A percentile compares a stretch with the other conserved stretches of the same genome.
These are phyloP conservation scores for Lepidocolaptes lacrymiger DNA, from an alignment of 2,797 vertebrate species.

Conservation along the genomic window DNA sequence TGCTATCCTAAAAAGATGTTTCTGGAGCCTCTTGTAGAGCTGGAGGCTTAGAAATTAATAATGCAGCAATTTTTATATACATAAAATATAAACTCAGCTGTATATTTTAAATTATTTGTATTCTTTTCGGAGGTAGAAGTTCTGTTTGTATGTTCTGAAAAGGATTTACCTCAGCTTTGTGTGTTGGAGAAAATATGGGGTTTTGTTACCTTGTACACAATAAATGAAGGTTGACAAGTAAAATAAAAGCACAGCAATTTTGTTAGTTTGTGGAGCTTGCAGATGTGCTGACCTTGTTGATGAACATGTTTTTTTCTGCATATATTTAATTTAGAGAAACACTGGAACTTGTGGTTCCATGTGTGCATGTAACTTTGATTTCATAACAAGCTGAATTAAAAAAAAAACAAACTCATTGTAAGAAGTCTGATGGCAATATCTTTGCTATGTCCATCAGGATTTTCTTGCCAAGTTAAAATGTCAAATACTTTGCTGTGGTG, in stretches of 20 bases:
- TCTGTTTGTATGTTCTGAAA: neutral
- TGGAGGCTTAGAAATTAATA: slow-evolving; percentile 8
- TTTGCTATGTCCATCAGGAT: neutral
- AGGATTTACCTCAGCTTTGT: neutral
- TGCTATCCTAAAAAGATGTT: neutral
- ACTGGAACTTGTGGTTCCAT: neutral
- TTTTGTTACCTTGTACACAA: neutral
- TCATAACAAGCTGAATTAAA: neutral
- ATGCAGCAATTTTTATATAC: slow-evolving; percentile 21
- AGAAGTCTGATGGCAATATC: neutral
- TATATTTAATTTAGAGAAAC: neutral
- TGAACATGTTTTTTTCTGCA: neutral
- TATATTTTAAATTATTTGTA: slow-evolving; percentile 37
- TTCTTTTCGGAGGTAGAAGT: neutral
- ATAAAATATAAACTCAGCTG: slow-evolving; percentile 47
- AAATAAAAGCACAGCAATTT: neutral
- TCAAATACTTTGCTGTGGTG: neutral
- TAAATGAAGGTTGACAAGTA: neutral
- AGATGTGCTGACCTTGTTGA: neutral
- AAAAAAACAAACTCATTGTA: neutral
- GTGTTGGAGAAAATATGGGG: neutral
- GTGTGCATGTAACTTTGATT: neutral
- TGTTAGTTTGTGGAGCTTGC: neutral
- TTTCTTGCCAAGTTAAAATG: neutral
- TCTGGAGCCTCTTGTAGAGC: neutral